Base-by-base conservation (phyloP, 2,113 vertebrate genomes). In the Platichthys flesus region DNA sequence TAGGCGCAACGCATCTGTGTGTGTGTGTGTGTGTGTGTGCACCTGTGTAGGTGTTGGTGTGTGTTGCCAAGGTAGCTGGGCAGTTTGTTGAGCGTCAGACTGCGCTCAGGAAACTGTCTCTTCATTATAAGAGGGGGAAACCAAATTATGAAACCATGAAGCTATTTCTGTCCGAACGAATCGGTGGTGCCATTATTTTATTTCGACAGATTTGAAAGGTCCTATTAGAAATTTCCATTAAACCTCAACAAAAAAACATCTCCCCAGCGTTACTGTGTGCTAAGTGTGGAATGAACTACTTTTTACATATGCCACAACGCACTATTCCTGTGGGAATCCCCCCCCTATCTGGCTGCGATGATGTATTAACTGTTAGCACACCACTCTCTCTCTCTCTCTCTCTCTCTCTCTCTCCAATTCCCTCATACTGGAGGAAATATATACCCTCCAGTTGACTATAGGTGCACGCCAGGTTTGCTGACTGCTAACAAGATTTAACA, bases 251-350 rank as follows among this genome's bases (percentile, higher is more conserved):
- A 86, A 92, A 68, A 91, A 92, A 88, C 88, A 85, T 88, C 88
- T 92, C 91, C 91, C 92, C 76, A 86, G 91, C 85, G 90, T 88
- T 88, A 74, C 84, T 83, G 84, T 87, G 87, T 78, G 89, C 91
- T 92, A 92, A 92, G 89, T 91, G 91, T 87, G 92, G 89, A 92
- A 85, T 93, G 91, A 92, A 93, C 92, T 93, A 93, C 91, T 93
- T 93, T 92, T 92, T 92, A 89, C 88, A 83, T 86, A 90, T 85
- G 89, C 90, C 85, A 91, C 90, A 87, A 88, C 80, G 88, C 87
- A 74, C 82, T 74, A 89, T 88, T 81, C 92, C 87, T 62, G 31
- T 67, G 90, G 91, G 92, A 91, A 89, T 88, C 83, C 85, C 82
- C 79, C 85, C 71, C 24, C 85, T 74, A 85, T 86, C 85, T 77